Percentiles rank a stretch among this genome's conserved stretches.
Evolutionary conservation across 92 coral and sea anemone species (phyloP).

Genomic region (Pocillopora meandrina): DNA sequence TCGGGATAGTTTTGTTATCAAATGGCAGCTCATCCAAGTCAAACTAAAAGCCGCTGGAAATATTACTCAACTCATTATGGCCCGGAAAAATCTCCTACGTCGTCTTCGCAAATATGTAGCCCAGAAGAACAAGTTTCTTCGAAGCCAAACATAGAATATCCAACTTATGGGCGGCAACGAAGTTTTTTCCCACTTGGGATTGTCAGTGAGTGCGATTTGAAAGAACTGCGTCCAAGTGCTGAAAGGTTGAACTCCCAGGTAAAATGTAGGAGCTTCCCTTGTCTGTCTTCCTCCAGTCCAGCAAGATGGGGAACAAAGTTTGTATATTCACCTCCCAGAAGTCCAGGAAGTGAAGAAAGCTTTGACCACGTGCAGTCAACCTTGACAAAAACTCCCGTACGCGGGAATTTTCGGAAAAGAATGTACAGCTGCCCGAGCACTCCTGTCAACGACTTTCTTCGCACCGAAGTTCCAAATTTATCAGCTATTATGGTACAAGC

Average conservation of each 20-base stretch:
- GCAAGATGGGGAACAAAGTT: slow-evolving; percentile 39
- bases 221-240: background rate
- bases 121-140: background rate
- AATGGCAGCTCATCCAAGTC: slow-evolving; percentile 3
- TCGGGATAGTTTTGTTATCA: background rate
- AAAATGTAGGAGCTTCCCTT: slow-evolving; percentile 25
- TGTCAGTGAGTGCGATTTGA: slow-evolving; percentile 24
- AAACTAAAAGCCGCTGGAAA: slow-evolving; percentile 3
- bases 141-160: background rate
- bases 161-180: slow-evolving; percentile 25
- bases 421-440: slow-evolving; percentile 26
- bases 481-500: slow-evolving; percentile 38
- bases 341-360: background rate
- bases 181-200: slow-evolving; percentile 34
- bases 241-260: background rate
- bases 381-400: background rate
- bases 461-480: slow-evolving; percentile 25
- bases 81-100: background rate
- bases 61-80: slow-evolving; percentile 12
- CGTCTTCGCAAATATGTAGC: background rate
- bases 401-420: slow-evolving; percentile 16
- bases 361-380: background rate
- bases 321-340: background rate
- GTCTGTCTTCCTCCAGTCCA: background rate
- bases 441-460: slow-evolving; percentile 11